Conservation (phyloP, 1,140 invertebrate genomes). For the Bemisia tabaci region DNA sequence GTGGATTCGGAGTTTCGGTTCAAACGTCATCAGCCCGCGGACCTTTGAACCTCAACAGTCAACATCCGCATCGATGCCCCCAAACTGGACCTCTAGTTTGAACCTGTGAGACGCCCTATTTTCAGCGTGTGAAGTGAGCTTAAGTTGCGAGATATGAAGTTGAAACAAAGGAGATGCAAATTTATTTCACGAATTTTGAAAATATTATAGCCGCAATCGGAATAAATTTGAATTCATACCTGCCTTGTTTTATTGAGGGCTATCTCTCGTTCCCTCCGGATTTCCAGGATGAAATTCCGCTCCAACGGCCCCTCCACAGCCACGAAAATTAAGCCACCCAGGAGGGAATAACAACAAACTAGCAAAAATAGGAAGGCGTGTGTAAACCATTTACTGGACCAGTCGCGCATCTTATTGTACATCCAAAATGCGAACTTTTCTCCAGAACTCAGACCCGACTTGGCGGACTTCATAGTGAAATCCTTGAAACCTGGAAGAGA, state of each 20-base stretch:
- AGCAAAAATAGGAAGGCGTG: slow-evolving; percentile 69
- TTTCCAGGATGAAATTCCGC: background rate
- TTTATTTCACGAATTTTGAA: too few species aligned
- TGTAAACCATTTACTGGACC: slow-evolving; percentile 73
- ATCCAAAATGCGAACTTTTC: slow-evolving; percentile 67
- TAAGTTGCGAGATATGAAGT: too few species aligned
- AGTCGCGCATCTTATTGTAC: slow-evolving; percentile 55
- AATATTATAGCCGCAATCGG: too few species aligned
- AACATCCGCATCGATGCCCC: too few species aligned
- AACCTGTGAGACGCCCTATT: too few species aligned
- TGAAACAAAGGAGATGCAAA: too few species aligned
- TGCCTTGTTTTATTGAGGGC: background rate
- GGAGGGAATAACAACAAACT: slow-evolving; percentile 56
- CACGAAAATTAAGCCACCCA: slow-evolving; percentile 61
- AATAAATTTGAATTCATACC: background rate
- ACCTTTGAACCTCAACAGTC: too few species aligned
- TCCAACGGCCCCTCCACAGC: slow-evolving; percentile 44
- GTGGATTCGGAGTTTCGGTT: too few species aligned
- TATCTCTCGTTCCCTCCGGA: background rate
- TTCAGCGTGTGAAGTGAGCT: too few species aligned
- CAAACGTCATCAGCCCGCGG: too few species aligned
- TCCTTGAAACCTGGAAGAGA: slow-evolving; percentile 40
- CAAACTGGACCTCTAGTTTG: too few species aligned
- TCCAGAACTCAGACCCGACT: slow-evolving; percentile 61
- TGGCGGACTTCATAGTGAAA: slow-evolving; percentile 51